A percentile compares a stretch with the other conserved stretches of the same genome.
Conservation (phyloP, 2,113 vertebrate genomes). For the Vireo altiloquus region DNA sequence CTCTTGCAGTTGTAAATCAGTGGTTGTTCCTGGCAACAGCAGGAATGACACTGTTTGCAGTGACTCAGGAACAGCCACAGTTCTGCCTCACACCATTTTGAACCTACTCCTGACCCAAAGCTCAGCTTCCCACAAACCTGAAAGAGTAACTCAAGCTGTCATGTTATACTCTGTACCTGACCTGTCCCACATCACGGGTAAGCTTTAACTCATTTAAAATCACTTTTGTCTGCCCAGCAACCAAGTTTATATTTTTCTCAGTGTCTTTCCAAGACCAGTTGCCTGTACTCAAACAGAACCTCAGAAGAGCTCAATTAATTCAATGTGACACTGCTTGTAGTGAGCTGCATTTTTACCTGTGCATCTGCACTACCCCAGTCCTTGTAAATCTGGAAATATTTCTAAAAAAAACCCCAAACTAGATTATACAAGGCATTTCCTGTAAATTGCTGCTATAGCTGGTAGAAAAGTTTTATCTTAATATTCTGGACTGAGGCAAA, state of each 20-base stretch:
- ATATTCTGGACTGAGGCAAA: neutral
- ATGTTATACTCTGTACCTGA: neutral
- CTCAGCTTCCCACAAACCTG: neutral
- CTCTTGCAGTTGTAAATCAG: conserved; percentile 45
- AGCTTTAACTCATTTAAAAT: neutral
- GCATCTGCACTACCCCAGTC: neutral
- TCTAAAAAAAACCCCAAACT: neutral
- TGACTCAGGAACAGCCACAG: neutral
- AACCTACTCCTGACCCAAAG: neutral
- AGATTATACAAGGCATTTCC: neutral
- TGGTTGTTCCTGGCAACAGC: conserved; percentile 50
- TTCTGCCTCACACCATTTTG: neutral
- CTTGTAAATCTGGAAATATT: neutral
- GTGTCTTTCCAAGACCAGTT: neutral
- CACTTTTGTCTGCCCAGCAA: neutral
- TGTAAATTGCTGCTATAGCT: neutral
- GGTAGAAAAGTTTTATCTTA: neutral
- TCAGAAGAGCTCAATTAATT: neutral
- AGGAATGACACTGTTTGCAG: conserved; percentile 38
- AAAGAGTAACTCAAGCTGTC: neutral
- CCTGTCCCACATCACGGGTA: neutral
- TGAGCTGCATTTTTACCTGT: neutral
- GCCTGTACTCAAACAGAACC: neutral
- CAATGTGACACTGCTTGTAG: neutral
- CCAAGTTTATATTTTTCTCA: neutral